Evolutionary conservation across 2,888 invertebrate genomes (phyloP), one percentile per base, ranked within the genome.

Genomic region (Xestobium rufovillosum): DNA sequence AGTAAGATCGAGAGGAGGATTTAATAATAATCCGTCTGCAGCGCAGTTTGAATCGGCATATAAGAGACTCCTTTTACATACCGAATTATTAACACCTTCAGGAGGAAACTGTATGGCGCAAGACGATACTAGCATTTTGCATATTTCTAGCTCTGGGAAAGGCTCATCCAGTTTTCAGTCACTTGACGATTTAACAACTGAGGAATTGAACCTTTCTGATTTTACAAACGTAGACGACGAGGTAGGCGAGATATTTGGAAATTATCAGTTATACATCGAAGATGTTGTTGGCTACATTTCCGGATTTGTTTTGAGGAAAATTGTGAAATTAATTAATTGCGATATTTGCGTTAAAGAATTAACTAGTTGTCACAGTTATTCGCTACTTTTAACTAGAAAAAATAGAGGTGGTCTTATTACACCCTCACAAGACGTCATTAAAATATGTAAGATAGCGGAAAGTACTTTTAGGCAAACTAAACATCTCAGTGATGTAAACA

Each of bases 51-150:
- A 14, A 14, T 30, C 34, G 13, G 30, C 41, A 2, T 49, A 46
- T 19, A 53, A 50, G 31, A 44, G 42, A 36, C 16, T 49, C 4
- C 26, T 52, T 13, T 29, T 47, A 3, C 45, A 47, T 35, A 27
- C 37, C 8, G 34, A 25, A 15, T 27, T 11, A 12, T 9, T 19
- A 12, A 58, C 49, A 47, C 55, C 71, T 87, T 89, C 36, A 38
- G 94, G 94, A 61, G 92, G 82, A 0, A 92, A 13, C 6, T 36
- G 26, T 10, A 34, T 30, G n/a, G 3, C 14, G 9, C n/a, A 31
- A 11, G 23, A 19, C 23, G n/a, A n/a, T 19, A 19, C 23, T n/a
- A 19, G 23, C 23, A 19, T 19, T 8, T 19, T 19, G n/a, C 6
- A 19, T 19, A n/a, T 19, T n/a, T 8, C 6, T n/a, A 19, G 23